Evolutionary conservation across 2,797 vertebrate genomes (phyloP).

Genomic region (Syngnathus rostellatus): DNA sequence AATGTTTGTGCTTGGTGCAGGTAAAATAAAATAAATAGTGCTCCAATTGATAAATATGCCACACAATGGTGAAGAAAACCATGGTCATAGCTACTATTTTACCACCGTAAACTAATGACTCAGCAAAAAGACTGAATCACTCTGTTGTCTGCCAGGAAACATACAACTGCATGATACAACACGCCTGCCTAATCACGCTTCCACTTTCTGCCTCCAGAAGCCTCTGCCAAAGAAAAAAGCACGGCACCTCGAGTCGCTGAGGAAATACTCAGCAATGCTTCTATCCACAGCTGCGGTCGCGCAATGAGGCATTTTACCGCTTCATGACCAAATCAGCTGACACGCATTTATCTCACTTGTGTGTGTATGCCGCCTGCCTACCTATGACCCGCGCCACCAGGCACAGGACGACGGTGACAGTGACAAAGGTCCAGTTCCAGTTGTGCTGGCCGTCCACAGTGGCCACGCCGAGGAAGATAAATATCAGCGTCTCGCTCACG

Average conservation of each 20-base stretch:
- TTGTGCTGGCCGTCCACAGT: conserved; percentile 83
- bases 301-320: neutral
- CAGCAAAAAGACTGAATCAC: neutral
- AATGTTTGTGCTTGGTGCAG: neutral
- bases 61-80: neutral
- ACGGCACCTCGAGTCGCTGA: neutral
- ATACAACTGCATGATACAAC: neutral
- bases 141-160: neutral
- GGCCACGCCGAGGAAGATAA: conserved; percentile 95
- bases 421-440: conserved; percentile 96
- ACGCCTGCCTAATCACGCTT: neutral
- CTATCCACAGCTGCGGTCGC: neutral
- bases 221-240: neutral
- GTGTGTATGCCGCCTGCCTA: conserved; percentile 34
- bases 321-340: neutral
- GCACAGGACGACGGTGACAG: conserved; percentile 84
- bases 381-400: conserved; percentile 86
- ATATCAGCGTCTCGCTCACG: conserved; percentile 95
- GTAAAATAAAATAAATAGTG: neutral
- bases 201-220: neutral
- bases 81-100: neutral
- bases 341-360: neutral
- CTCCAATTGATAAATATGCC: neutral
- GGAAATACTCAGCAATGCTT: neutral
- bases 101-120: neutral